Evolutionary conservation across 2,888 invertebrate genomes (phyloP), one percentile per base, ranked within the genome.

Genomic region (Acronicta leporina): DNA sequence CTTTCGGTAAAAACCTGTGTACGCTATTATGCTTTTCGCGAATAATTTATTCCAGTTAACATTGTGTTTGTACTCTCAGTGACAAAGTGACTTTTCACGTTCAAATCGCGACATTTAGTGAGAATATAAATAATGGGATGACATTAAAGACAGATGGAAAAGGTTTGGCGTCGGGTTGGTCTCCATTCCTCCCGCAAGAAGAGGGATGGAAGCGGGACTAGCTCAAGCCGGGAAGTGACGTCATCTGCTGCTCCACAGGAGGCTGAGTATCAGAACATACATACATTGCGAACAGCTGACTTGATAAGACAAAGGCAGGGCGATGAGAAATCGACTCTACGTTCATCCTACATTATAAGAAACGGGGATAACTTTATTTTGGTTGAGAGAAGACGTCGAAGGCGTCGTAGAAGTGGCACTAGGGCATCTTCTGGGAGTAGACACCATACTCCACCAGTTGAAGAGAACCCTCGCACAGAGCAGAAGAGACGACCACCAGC

Each of bases 111-210:
- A 63, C 63, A 11, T 64, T 63, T 70, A 66, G 77, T 75, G 63
- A 57, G 58, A 82, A 87, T 88, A n/a, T n/a, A n/a, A 87, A 90
- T 82, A 86, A 94, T 94, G 94, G 94, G 94, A 94, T 94, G 94
- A 94, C 89, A 90, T 83, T 82, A 87, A 91, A 92, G 85, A 90
- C 84, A 84, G 91, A 94, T 94, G 95, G 94, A 95, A 94, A 95
- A 94, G 89, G 94, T 95, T 92, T 94, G 94, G 94, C 93, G 94
- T 87, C 89, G 94, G 76, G 94, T 95, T 77, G 95, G 95, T 86
- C 94, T 95, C 90, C 95, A 94, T 92, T 94, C 95, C 92, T 94
- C 95, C 88, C 94, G 94, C 58, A 94, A 94, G 89, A 95, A 95
- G 91, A 92, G 94, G 92, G 94, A 94, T 90, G 94, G 94, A 90